A percentile compares a stretch with the other conserved stretches of the same genome.
These are phyloP conservation scores for Ammodytes marinus DNA, from an alignment of 2,113 vertebrate species.

Conservation along the genomic window DNA sequence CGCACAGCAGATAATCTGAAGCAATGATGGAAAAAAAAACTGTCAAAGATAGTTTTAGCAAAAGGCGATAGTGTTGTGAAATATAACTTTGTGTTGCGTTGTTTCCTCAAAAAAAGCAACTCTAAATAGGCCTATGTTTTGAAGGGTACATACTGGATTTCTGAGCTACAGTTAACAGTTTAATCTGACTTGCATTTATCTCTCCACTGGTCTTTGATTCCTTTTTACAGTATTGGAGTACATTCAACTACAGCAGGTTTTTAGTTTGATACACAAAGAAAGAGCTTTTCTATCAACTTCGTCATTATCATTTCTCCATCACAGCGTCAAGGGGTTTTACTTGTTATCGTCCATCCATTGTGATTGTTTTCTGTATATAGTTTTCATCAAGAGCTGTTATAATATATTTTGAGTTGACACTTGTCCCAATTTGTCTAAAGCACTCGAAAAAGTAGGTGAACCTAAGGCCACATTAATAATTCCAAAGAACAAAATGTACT, in stretches of 20 bases:
- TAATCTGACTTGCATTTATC: background rate
- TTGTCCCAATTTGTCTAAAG: background rate
- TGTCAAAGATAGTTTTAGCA: background rate
- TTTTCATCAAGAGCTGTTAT: background rate
- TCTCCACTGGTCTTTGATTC: background rate
- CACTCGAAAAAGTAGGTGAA: background rate
- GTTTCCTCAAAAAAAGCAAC: slow-evolving; percentile 49
- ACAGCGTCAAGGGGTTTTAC: background rate
- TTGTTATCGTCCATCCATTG: background rate
- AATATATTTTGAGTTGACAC: background rate
- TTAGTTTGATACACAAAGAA: background rate
- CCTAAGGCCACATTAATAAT: background rate
- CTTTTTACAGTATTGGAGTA: background rate
- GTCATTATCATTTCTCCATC: background rate
- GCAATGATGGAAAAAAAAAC: slow-evolving; percentile 1
- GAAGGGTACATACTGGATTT: background rate
- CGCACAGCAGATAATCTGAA: slow-evolving; percentile 4
- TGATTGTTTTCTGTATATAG: background rate
- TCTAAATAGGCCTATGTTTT: background rate
- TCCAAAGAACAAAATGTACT: slow-evolving; percentile 26
- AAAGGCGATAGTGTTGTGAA: slow-evolving; percentile 12
- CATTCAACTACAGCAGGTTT: background rate
- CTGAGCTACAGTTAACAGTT: background rate
- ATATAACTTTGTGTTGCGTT: background rate
- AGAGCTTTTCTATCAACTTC: background rate